These are phyloP conservation scores for Neolamprologus toae DNA, from an alignment of 2,113 vertebrate genomes.

Conservation along the genomic window DNA sequence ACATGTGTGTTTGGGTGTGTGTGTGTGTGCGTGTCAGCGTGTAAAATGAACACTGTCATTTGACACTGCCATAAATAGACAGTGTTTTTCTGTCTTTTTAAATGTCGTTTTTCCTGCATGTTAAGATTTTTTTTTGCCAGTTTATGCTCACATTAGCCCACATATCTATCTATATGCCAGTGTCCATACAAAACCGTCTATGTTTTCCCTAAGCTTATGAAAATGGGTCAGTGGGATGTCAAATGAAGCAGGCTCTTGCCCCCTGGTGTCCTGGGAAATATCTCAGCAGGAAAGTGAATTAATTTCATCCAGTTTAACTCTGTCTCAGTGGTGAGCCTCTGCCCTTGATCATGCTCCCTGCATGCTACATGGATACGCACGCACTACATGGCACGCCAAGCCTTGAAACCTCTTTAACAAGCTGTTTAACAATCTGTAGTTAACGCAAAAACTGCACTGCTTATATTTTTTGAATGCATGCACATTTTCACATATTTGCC, in stretches of 20 bases:
- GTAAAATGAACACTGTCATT: not conserved
- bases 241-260: conserved; percentile 72
- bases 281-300: conserved; percentile 70
- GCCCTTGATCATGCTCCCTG: conserved; percentile 58
- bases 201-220: conserved; percentile 49
- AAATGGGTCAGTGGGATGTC: conserved; percentile 75
- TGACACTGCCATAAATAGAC: not conserved
- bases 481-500: not conserved
- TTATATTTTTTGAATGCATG: not conserved
- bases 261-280: conserved; percentile 69
- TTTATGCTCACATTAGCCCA: not conserved
- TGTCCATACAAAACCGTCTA: conserved; percentile 23
- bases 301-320: conserved; percentile 70
- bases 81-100: not conserved
- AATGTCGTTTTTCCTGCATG: not conserved
- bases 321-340: conserved; percentile 56
- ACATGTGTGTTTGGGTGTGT: not conserved
- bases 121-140: not conserved
- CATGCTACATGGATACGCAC: conserved; percentile 28
- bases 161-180: not conserved
- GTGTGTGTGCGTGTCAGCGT: not conserved
- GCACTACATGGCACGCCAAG: not conserved
- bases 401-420: conserved; percentile 33
- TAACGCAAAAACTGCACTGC: not conserved
- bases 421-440: conserved; percentile 16